phyloP scores from a whole-genome alignment of 2,888 invertebrate species.

The Chalcis sispes region DNA sequence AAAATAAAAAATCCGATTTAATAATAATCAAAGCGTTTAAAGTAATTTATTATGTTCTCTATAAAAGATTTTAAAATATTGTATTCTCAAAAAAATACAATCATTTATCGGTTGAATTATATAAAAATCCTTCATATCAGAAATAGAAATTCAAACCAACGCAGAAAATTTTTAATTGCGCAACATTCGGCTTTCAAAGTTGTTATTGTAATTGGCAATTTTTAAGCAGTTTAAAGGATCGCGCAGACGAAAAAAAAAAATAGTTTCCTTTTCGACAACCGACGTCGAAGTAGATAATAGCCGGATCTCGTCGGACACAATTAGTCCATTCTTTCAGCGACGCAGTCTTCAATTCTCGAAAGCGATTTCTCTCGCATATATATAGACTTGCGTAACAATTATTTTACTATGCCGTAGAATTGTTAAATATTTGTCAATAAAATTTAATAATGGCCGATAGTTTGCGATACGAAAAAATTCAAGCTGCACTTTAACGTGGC shows the following conservation, averaged over 20 bases:
- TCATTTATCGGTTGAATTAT: no score
- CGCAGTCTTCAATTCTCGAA: slow-evolving; percentile 19
- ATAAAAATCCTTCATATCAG: no score
- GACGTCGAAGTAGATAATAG: slow-evolving; percentile 7
- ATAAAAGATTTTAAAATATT: no score
- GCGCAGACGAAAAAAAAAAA: slow-evolving; percentile 1
- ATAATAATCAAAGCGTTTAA: no score
- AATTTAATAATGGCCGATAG: background rate
- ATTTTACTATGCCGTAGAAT: no score
- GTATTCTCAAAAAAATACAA: no score
- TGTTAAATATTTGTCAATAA: background rate
- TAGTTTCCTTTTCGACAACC: background rate
- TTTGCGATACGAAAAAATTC: no score
- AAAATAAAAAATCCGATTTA: no score
- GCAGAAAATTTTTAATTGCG: no score
- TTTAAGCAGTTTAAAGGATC: background rate
- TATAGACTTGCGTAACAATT: slow-evolving; percentile 14
- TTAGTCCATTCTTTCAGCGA: slow-evolving; percentile 21
- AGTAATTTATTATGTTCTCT: no score
- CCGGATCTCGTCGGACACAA: slow-evolving; percentile 10
- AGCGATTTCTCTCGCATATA: slow-evolving; percentile 1
- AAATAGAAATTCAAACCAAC: no score
- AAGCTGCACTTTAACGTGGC: no score
- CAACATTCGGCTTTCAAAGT: background rate
- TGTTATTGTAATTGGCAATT: background rate